Evolutionary conservation across 1,140 invertebrate genomes (phyloP).

Genomic region (Trissolcus basalis): DNA sequence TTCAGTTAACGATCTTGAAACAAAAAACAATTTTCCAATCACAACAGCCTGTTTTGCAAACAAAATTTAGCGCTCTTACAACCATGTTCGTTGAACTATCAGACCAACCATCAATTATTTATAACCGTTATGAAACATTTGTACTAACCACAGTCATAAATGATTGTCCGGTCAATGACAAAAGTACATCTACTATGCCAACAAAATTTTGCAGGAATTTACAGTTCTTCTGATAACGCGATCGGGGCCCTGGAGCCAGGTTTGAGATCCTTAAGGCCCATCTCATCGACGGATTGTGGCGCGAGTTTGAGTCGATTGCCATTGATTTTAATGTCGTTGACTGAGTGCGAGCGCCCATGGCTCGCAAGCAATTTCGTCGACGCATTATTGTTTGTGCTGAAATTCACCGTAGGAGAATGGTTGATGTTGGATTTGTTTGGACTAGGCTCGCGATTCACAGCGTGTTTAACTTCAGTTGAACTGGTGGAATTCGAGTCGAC

Average conservation of each 20-base stretch:
- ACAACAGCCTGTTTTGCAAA: too few relatives aligned
- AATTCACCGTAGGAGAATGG: constrained; percentile 18
- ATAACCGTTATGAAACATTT: too few relatives aligned
- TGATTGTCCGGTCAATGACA: background rate
- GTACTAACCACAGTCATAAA: too few relatives aligned
- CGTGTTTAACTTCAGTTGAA: constrained; percentile 54
- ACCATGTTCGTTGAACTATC: too few relatives aligned
- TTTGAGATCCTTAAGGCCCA: constrained; percentile 78
- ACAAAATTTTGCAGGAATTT: constrained; percentile 18
- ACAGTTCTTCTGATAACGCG: constrained; percentile 80
- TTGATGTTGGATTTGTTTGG: constrained; percentile 61
- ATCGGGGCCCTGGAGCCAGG: constrained; percentile 80
- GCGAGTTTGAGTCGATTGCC: constrained; percentile 82
- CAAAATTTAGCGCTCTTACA: too few relatives aligned
- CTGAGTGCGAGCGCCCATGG: constrained; percentile 84
- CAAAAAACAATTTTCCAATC: too few relatives aligned
- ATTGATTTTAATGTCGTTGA: constrained; percentile 85
- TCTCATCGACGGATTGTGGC: constrained; percentile 80
- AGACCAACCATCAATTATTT: too few relatives aligned
- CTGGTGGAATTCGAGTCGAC: constrained; percentile 51
- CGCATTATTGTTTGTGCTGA: constrained; percentile 65
- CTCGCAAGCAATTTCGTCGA: constrained; percentile 77
- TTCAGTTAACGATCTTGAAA: too few relatives aligned
- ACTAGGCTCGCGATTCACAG: constrained; percentile 49
- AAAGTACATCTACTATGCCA: constrained; percentile 12